Conservation (phyloP, 2,797 vertebrate species). For the Propithecus deckenii region DNA sequence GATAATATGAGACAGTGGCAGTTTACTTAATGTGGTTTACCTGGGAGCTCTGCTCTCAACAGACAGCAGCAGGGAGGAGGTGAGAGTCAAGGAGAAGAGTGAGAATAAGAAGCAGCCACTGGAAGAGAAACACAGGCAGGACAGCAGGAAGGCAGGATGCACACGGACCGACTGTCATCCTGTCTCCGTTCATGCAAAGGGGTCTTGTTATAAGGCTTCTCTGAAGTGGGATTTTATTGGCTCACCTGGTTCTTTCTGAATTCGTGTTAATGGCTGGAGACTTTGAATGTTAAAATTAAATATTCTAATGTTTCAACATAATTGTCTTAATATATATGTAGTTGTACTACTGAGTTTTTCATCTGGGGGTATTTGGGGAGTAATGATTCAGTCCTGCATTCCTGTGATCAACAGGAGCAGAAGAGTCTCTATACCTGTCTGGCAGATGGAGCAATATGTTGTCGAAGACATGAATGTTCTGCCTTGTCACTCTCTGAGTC, state of each 20-base stretch:
- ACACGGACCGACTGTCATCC: fast-evolving
- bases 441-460: not conserved
- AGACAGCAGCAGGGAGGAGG: not conserved
- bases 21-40: not conserved
- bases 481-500: not conserved
- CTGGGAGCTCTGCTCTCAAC: not conserved
- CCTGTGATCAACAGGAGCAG: not conserved
- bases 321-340: not conserved
- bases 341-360: not conserved
- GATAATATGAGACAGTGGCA: not conserved
- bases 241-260: not conserved
- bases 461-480: not conserved
- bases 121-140: not conserved
- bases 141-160: not conserved
- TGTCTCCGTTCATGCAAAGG: not conserved
- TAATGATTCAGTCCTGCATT: not conserved
- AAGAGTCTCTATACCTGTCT: not conserved
- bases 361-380: not conserved
- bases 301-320: not conserved
- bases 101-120: not conserved
- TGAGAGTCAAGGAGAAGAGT: not conserved
- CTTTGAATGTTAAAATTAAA: conserved; percentile 12
- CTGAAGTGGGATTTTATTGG: not conserved
- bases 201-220: not conserved
- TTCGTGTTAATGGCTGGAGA: not conserved